Evolutionary conservation across 2,888 invertebrate species (phyloP).

Genomic region (Tetramorium bicarinatum): DNA sequence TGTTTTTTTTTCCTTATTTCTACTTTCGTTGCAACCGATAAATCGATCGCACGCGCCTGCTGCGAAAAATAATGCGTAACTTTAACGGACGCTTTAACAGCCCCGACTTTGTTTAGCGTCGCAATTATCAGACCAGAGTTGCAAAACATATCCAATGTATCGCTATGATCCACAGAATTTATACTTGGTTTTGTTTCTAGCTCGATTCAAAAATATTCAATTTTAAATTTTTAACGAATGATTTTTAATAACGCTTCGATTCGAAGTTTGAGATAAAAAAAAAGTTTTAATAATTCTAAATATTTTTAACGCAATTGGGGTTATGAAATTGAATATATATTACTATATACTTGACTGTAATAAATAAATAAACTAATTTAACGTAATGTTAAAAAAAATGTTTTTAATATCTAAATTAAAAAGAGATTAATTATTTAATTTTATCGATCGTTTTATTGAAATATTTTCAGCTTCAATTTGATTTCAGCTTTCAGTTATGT

Average conservation of each 20-base stretch:
- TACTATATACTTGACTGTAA: not conserved
- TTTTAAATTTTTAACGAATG: not conserved
- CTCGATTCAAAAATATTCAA: not conserved
- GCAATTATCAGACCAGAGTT: slow-evolving; percentile 21
- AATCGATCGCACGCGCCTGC: slow-evolving; percentile 65
- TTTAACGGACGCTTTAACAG: slow-evolving; percentile 43
- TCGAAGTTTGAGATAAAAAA: not conserved
- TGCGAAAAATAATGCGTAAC: slow-evolving; percentile 52
- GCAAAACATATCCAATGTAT: not conserved
- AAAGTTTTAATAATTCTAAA: not conserved
- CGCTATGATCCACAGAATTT: not conserved
- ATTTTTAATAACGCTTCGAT: not conserved
- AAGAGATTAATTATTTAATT: not conserved
- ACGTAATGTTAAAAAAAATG: not conserved
- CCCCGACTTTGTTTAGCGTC: slow-evolving; percentile 42
- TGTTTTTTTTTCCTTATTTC: slow-evolving; percentile 48
- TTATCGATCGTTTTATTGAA: not conserved
- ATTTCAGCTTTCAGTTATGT: not conserved
- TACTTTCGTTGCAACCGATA: slow-evolving; percentile 51
- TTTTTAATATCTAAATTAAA: not conserved
- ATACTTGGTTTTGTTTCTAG: not conserved
- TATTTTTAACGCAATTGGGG: not conserved
- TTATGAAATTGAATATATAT: not conserved
- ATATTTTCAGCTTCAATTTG: not conserved
- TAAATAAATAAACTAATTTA: not conserved